Percentiles rank a stretch among this genome's conserved stretches.
Conservation (phyloP, 2,797 vertebrate species). For the Harpagifer antarcticus region DNA sequence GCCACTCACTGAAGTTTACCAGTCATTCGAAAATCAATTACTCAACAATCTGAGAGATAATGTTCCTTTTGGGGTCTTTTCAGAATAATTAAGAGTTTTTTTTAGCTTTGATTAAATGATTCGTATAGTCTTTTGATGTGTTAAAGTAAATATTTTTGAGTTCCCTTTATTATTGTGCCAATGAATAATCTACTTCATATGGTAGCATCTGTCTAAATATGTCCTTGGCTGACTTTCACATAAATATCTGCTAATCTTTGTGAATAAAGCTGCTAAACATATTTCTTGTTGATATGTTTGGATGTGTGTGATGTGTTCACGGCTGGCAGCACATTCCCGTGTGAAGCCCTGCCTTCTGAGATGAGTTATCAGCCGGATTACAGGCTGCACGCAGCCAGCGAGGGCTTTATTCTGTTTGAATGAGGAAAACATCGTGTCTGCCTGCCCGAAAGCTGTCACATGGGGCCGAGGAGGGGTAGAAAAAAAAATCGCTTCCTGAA, state of each 20-base stretch:
- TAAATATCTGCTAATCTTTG: background rate
- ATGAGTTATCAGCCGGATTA: slow-evolving; percentile 61
- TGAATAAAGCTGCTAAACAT: background rate
- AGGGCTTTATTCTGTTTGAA: slow-evolving; percentile 57
- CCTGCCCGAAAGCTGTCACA: slow-evolving; percentile 78
- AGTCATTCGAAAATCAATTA: background rate
- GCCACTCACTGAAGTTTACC: too few species aligned
- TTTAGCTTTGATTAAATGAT: too few species aligned
- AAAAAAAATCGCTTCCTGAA: slow-evolving; percentile 82
- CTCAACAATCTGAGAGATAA: background rate
- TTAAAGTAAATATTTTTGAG: background rate
- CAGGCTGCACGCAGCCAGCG: slow-evolving; percentile 39
- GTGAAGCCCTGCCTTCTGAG: slow-evolving; percentile 68
- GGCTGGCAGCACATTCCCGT: slow-evolving; percentile 22
- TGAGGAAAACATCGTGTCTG: slow-evolving; percentile 77
- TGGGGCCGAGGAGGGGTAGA: slow-evolving; percentile 69
- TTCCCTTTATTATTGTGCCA: background rate
- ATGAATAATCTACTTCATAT: background rate
- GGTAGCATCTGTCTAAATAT: background rate
- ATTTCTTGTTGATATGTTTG: background rate
- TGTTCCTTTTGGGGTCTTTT: background rate
- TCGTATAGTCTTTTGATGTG: background rate
- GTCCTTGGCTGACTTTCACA: slow-evolving; percentile 1
- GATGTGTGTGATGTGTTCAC: background rate
- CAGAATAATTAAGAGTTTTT: too few species aligned